Conservation (phyloP, 2,113 vertebrate genomes). For the Ondatra zibethicus region DNA sequence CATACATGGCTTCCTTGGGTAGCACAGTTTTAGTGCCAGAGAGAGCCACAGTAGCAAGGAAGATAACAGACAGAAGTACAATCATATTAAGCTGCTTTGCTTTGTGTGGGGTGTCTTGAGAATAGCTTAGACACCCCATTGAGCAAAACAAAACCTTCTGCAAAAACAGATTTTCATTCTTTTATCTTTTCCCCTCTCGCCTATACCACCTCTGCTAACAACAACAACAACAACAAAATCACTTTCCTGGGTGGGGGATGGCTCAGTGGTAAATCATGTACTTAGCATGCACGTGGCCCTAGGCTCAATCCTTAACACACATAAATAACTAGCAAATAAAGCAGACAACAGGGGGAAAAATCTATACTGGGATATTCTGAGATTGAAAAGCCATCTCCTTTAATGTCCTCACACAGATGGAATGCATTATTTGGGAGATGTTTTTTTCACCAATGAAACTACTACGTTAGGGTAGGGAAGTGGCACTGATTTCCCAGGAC, state of each 20-base stretch:
- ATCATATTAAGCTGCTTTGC: not conserved
- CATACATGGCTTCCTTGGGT: not conserved
- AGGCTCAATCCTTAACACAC: not conserved
- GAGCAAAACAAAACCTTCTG: not conserved
- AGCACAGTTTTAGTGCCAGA: not conserved
- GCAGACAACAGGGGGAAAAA: not conserved
- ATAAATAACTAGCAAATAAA: not conserved
- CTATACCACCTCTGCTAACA: not conserved
- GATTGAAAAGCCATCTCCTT: constrained; percentile 27
- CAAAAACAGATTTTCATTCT: not conserved
- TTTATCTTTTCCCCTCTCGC: not conserved
- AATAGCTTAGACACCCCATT: not conserved
- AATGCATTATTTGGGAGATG: not conserved
- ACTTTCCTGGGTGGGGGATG: not conserved
- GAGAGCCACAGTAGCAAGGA: not conserved
- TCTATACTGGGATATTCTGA: constrained; percentile 16
- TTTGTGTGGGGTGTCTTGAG: not conserved
- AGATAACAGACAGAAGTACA: not conserved
- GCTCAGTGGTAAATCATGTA: not conserved
- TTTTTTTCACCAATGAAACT: not conserved
- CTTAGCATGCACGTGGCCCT: not conserved
- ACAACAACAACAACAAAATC: not conserved
- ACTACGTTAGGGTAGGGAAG: not conserved
- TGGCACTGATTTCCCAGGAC: constrained; percentile 31
- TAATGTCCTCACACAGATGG: constrained; percentile 37